Evolutionary conservation across 2,797 vertebrate genomes (phyloP).

Genomic region (Pampus argenteus): DNA sequence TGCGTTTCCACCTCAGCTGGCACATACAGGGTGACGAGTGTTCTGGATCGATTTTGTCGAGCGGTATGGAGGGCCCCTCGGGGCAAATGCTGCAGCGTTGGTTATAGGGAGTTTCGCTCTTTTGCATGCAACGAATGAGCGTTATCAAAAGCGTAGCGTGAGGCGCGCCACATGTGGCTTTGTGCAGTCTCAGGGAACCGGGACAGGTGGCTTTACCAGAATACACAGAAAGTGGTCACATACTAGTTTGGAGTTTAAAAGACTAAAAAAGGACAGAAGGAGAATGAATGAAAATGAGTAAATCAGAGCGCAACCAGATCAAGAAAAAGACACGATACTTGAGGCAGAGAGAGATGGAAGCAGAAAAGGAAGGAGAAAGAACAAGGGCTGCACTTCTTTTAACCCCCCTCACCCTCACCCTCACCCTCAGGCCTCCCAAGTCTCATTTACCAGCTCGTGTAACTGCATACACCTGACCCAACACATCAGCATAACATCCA

Average conservation of each 20-base stretch:
- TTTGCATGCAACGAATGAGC: slow-evolving; percentile 7
- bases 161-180: slow-evolving; percentile 41
- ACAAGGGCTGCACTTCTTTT: slow-evolving; percentile 58
- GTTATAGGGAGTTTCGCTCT: slow-evolving; percentile 15
- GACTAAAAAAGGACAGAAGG: background rate
- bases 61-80: slow-evolving; percentile 8
- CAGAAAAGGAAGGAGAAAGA: slow-evolving; percentile 38
- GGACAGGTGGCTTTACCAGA: slow-evolving; percentile 56
- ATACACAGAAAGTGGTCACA: background rate
- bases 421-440: slow-evolving; percentile 47
- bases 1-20: slow-evolving; percentile 69
- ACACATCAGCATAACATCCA: slow-evolving; percentile 42
- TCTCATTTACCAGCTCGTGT: slow-evolving; percentile 61
- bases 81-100: slow-evolving; percentile 17
- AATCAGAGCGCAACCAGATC: background rate
- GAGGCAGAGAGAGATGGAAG: slow-evolving; percentile 8
- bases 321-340: background rate
- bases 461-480: slow-evolving; percentile 71
- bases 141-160: slow-evolving; percentile 60
- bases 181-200: slow-evolving; percentile 45
- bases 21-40: slow-evolving; percentile 69
- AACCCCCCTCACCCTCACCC: slow-evolving; percentile 27
- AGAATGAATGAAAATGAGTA: background rate
- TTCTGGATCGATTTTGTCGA: slow-evolving; percentile 52
- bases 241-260: slow-evolving; percentile 12